Evolutionary conservation across 1,140 invertebrate genomes (phyloP).

Genomic region (Stenopsyche tienmushanensis): DNA sequence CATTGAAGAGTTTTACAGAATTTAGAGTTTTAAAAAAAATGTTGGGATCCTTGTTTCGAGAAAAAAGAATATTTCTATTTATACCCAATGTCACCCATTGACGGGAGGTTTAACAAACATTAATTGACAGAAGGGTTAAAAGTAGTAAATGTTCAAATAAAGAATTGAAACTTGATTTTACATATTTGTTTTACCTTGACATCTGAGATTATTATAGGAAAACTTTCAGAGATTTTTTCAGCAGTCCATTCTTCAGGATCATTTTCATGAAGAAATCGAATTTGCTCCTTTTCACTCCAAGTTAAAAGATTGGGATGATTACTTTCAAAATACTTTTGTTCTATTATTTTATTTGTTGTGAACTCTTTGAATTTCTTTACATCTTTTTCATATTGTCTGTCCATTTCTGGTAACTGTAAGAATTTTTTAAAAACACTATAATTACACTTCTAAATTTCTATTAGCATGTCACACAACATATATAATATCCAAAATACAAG

Average conservation of each 20-base stretch:
- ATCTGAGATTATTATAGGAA: conserved; percentile 68
- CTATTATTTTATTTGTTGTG: conserved; percentile 62
- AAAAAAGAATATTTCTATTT: no score
- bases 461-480: no score
- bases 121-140: no score
- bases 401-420: conserved; percentile 43
- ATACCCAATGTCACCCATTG: no score
- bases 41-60: no score
- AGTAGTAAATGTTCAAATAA: neutral
- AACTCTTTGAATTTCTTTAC: conserved; percentile 47
- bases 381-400: conserved; percentile 51
- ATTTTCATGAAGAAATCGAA: conserved; percentile 65
- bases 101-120: no score
- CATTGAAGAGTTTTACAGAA: no score
- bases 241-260: conserved; percentile 73
- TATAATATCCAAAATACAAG: no score
- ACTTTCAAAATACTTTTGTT: conserved; percentile 73
- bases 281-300: conserved; percentile 81
- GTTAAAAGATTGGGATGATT: conserved; percentile 74
- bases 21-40: no score
- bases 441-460: no score
- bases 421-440: conserved; percentile 10
- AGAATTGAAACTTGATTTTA: conserved; percentile 1
- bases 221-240: conserved; percentile 73
- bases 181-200: conserved; percentile 57